A percentile compares a stretch with the other conserved stretches of the same genome.
Evolutionary conservation across 2,888 invertebrate genomes (phyloP).

Genomic region (Drosophila koepferae): DNA sequence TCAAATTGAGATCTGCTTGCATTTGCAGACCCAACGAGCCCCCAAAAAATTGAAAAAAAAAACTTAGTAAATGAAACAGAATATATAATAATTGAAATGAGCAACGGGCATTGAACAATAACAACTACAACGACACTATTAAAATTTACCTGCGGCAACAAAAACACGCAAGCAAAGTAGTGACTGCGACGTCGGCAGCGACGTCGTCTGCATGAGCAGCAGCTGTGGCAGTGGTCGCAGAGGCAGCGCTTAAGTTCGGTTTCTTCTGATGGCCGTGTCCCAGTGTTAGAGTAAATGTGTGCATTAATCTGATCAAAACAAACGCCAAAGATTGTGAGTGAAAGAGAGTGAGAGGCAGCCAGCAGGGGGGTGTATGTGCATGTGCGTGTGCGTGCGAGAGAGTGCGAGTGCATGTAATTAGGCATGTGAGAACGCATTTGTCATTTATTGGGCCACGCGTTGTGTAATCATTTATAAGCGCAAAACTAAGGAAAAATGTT

Average conservation of each 20-base stretch:
- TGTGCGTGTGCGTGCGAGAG: background rate
- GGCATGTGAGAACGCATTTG: constrained; percentile 50
- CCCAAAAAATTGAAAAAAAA: constrained; percentile 2
- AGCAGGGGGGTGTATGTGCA: background rate
- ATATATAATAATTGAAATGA: constrained; percentile 8
- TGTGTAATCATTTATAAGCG: constrained; percentile 81
- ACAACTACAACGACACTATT: constrained; percentile 10
- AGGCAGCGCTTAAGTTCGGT: constrained; percentile 29
- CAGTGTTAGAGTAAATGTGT: constrained; percentile 40
- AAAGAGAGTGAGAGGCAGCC: background rate
- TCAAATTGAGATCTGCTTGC: constrained; percentile 11
- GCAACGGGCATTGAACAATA: background rate
- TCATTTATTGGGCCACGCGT: constrained; percentile 55
- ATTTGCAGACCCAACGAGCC: constrained; percentile 21
- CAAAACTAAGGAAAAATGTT: constrained; percentile 35
- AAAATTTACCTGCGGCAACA: constrained; percentile 29
- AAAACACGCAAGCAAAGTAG: constrained; percentile 40
- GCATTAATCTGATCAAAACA: constrained; percentile 60
- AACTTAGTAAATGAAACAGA: background rate
- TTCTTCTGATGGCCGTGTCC: constrained; percentile 12
- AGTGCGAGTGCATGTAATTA: constrained; percentile 31
- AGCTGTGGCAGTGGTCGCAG: constrained; percentile 8
- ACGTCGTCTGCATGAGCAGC: constrained; percentile 16
- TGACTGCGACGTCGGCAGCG: background rate
- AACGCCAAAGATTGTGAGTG: constrained; percentile 38